Percentiles rank a stretch among this genome's conserved stretches.
Conservation (phyloP, 2,113 vertebrate genomes). For the Ceyx cyanopectus region DNA sequence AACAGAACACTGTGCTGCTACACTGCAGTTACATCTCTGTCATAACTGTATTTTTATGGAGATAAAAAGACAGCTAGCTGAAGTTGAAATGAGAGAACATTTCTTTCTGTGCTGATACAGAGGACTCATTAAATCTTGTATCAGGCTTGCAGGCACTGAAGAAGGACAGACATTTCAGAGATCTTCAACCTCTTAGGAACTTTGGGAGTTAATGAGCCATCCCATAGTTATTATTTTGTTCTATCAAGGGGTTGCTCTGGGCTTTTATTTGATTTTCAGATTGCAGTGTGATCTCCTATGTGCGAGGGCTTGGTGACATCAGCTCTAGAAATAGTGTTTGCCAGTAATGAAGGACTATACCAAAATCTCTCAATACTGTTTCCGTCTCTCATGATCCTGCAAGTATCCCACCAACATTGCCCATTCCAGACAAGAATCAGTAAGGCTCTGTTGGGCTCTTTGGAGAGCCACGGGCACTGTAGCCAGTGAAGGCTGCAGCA, state of each 20-base stretch:
- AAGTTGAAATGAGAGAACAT: not conserved
- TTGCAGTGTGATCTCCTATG: not conserved
- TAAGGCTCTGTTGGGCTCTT: not conserved
- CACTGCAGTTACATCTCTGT: not conserved
- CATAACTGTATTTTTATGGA: not conserved
- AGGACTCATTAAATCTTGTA: slow-evolving; percentile 41
- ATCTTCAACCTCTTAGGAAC: slow-evolving; percentile 24
- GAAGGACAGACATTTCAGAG: slow-evolving; percentile 37
- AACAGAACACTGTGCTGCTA: not conserved
- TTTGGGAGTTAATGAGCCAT: slow-evolving; percentile 58
- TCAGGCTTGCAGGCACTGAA: slow-evolving; percentile 1
- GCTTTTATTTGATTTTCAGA: slow-evolving; percentile 56
- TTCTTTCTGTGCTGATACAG: not conserved
- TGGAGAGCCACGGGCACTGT: not conserved
- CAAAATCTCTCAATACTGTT: not conserved
- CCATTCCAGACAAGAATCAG: not conserved
- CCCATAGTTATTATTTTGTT: slow-evolving; percentile 36
- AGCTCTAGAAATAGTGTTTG: not conserved
- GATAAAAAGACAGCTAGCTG: not conserved
- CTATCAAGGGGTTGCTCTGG: not conserved
- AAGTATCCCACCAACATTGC: not conserved
- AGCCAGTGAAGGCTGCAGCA: not conserved
- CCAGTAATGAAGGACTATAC: not conserved
- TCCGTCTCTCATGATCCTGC: not conserved
- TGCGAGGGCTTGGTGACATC: not conserved